These are phyloP conservation scores for Probosciger aterrimus DNA, from an alignment of 2,113 vertebrate species.

Conservation along the genomic window DNA sequence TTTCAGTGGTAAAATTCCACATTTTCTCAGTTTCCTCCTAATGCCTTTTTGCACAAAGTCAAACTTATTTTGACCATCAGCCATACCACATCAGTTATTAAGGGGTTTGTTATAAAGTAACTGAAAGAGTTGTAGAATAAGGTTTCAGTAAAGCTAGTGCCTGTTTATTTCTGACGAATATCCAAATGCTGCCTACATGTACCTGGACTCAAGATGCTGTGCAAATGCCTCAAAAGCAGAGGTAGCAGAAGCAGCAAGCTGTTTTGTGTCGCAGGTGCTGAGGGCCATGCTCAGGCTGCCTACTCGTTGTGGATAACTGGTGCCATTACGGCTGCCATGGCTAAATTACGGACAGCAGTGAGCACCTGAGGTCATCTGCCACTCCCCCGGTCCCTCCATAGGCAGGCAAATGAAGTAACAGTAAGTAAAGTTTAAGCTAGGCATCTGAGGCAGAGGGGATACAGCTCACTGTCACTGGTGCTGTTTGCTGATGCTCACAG, in stretches of 20 bases:
- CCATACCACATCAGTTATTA: neutral
- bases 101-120: neutral
- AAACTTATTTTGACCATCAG: neutral
- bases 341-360: neutral
- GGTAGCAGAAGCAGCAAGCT: neutral
- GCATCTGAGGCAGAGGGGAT: neutral
- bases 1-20: neutral
- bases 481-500: neutral
- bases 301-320: neutral
- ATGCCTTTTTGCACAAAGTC: neutral
- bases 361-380: neutral
- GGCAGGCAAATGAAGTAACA: neutral
- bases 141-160: neutral
- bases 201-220: neutral
- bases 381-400: neutral
- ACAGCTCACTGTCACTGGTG: fast-evolving
- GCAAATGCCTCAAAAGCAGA: fast-evolving
- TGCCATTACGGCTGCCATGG: neutral
- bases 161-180: neutral
- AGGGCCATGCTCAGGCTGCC: neutral
- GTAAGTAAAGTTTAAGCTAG: neutral
- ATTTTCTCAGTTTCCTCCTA: neutral
- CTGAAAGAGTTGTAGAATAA: neutral
- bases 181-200: fast-evolving
- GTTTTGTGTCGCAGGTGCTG: neutral